Base-by-base conservation (phyloP, 2,888 invertebrate species). In the Protonemura montana region DNA sequence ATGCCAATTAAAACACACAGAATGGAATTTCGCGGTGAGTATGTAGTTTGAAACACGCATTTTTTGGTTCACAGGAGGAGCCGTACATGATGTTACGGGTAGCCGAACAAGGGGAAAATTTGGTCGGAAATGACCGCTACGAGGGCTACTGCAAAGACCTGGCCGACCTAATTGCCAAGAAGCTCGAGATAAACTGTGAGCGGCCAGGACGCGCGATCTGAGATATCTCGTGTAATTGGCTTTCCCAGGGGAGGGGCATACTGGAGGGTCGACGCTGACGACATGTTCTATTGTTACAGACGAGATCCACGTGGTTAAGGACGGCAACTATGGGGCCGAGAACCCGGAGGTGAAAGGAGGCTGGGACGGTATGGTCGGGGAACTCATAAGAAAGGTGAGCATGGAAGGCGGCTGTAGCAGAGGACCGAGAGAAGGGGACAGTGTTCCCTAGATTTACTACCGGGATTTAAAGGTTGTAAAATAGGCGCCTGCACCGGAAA, bases 91-190 rank as follows among this genome's bases (percentile, higher is more conserved):
- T 97, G 96, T 91, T 94, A 89, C 95, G 94, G 89, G 93, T 93
- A 87, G 93, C 94, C 0, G 95, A 95, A 87, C 93, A 93, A 10
- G 94, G 94, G 26, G 94, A 95, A 89, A 93, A 93, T 85, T 91
- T 94, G 77, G 92, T 92, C 80, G 96, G 96, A 86, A 97, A 97
- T 90, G 96, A 97, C 88, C 94, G 94, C 81, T 97, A 95, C 90
- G 95, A 97, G 90, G 98, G 99, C 85, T 98, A 97, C 91, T 98
- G 97, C 92, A 97, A 98, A 90, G 98, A 98, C 91, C 92, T 98
- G 76, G 96, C 97, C 1, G 96, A 97, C 89, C 92, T 96, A 88
- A 94, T 98, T 87, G 93, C 97, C 0, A 95, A 95, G 89, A 94
- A 94, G 90, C 93, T 98, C 87, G 96, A 95, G 87, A 97, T 98